Evolutionary conservation across 2,113 vertebrate species (phyloP), one percentile per base, ranked within the genome.

Genomic region (Etia nguti): DNA sequence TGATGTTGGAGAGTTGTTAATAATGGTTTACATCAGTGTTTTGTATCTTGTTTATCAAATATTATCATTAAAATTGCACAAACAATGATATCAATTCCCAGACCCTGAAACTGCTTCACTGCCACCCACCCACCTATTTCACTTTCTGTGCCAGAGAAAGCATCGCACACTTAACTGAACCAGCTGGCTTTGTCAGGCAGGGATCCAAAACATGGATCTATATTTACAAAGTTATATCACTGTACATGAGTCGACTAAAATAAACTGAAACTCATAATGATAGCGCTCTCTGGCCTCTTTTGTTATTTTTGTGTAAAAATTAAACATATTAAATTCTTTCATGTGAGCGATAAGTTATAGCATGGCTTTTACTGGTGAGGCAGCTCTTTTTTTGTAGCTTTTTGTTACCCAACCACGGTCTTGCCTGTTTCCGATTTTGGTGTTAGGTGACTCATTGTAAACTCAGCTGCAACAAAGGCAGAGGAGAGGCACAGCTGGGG

Each of bases 181-280:
- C 92, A 92, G 92, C 92, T 93, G 92, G 89, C 90, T 93, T 87
- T 79, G 89, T 92, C 92, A 94, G 92, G 91, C 94, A 60, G 50
- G 18, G 18, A 62, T 92, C 92, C 93, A 93, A 88, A 90, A 89
- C 84, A 91, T 70, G 85, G 81, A 88, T 91, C 90, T 93, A 91
- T 93, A 91, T 93, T 94, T 93, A 89, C 90, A 13, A 59, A 83
- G 83, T 91, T 90, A 91, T 87, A 91, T 93, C 91, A 92, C 79
- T 46, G 90, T 90, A 89, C 81, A 89, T 85, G 88, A 94, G 89
- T 84, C 80, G 73, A 91, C 85, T 48, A 82, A 88, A 93, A 93
- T 87, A 86, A 82, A 83, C 85, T 84, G 65, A 84, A 89, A 84
- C 82, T 22, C 1, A 3, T 83, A 82, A 82, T 80, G 84, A 87